Evolutionary conservation across 1,140 invertebrate species (phyloP).

Genomic region (Heliothis subflexa): DNA sequence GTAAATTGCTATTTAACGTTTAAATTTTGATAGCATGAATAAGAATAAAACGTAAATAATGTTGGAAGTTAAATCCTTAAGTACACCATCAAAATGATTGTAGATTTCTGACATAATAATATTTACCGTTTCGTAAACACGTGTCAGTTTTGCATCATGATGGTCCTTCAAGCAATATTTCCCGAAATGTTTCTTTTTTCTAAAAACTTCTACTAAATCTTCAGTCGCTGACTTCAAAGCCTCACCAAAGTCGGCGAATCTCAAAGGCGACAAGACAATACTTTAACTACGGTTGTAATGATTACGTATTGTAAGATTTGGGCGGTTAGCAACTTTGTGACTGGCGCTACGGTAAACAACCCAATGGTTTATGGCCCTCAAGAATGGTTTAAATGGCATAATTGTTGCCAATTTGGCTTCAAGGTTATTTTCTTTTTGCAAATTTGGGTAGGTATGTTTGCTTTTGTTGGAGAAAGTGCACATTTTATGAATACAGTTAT

Average conservation of each 20-base stretch:
- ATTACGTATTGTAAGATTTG: conserved; percentile 69
- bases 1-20: conserved; percentile 2
- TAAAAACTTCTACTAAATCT: not conserved
- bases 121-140: not conserved
- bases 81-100: not conserved
- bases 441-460: not conserved
- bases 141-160: not conserved
- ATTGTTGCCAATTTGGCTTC: conserved; percentile 20
- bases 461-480: conserved; percentile 22
- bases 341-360: conserved; percentile 23
- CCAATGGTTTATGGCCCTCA: conserved; percentile 27
- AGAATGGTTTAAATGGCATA: conserved; percentile 9
- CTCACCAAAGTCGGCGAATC: conserved; percentile 63
- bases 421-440: conserved; percentile 15
- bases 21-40: conserved; percentile 2
- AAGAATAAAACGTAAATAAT: conserved; percentile 6
- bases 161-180: not conserved
- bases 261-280: conserved; percentile 76
- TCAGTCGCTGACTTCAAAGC: conserved; percentile 53
- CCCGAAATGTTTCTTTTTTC: not conserved
- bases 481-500: conserved; percentile 6
- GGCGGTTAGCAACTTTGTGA: conserved; percentile 50
- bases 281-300: conserved; percentile 72
- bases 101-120: not conserved
- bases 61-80: not conserved